Percentiles rank a stretch among this genome's conserved stretches.
Conservation (phyloP, 1,140 invertebrate species). For the Zaprionus nigranus region DNA sequence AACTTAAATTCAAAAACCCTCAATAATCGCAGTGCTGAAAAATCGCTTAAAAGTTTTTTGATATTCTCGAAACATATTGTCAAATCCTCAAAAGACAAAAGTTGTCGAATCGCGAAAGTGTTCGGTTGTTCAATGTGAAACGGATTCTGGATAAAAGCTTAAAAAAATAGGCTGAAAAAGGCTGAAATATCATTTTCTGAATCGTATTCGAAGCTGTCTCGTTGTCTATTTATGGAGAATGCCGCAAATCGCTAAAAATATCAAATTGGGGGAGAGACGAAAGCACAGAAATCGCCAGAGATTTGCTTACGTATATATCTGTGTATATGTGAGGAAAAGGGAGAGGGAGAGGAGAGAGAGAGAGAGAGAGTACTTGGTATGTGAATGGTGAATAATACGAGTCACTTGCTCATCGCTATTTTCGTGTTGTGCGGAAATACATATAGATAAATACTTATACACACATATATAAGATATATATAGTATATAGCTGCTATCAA, state of each 20-base stretch:
- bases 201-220: constrained; percentile 27
- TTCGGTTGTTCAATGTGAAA: constrained; percentile 24
- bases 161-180: constrained; percentile 22
- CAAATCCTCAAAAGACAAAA: constrained; percentile 12
- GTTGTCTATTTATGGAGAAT: constrained; percentile 75
- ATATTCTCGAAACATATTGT: constrained; percentile 11
- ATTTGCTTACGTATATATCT: constrained; percentile 26
- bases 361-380: constrained; percentile 27
- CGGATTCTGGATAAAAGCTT: constrained; percentile 29
- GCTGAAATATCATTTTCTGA: constrained; percentile 31
- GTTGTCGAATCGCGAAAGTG: constrained; percentile 30
- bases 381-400: constrained; percentile 63
- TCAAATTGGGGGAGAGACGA: constrained; percentile 13
- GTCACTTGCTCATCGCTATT: constrained; percentile 78
- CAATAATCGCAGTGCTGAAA: constrained; percentile 22
- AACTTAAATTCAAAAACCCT: constrained; percentile 19
- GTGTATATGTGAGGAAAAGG: constrained; percentile 18
- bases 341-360: not conserved
- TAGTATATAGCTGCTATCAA: constrained; percentile 20
- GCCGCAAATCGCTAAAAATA: constrained; percentile 67
- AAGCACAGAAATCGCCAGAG: constrained; percentile 35
- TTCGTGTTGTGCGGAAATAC: constrained; percentile 67
- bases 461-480: constrained; percentile 16
- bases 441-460: constrained; percentile 16
- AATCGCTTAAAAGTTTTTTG: constrained; percentile 11